These are phyloP conservation scores for Hydra vulgaris DNA, from an alignment of 30 jellyfish, hydroid and myxozoan genomes.

Conservation along the genomic window DNA sequence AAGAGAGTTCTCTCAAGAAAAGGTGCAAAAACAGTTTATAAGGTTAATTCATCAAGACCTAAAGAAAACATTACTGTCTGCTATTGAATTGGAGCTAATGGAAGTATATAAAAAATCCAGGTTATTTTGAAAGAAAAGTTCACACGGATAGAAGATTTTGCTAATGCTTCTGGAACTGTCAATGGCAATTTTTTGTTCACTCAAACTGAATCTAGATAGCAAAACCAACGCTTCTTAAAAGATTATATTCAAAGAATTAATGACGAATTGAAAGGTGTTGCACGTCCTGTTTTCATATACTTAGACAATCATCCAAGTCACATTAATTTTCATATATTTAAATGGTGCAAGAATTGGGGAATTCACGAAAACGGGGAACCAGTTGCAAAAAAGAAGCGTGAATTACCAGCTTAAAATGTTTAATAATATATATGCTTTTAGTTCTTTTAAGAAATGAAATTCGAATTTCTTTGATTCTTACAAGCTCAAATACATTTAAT, in stretches of 20 bases:
- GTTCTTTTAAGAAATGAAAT: too few species aligned
- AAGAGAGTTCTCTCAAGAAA: neutral
- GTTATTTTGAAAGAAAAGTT: neutral
- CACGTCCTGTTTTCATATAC: neutral
- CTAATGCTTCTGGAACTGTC: neutral
- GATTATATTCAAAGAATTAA: neutral
- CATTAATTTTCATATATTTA: too few species aligned
- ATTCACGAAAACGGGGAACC: too few species aligned
- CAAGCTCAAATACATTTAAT: too few species aligned
- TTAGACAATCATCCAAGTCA: neutral
- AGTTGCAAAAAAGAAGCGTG: too few species aligned
- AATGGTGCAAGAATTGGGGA: too few species aligned
- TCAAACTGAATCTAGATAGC: neutral
- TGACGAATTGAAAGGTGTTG: neutral
- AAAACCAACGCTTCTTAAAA: neutral
- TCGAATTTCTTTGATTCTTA: too few species aligned
- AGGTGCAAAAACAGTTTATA: neutral
- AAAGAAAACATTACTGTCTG: neutral
- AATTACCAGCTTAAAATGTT: too few species aligned
- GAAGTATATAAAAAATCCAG: neutral
- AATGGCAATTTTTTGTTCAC: neutral
- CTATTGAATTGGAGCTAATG: neutral
- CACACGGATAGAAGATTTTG: neutral
- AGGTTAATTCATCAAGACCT: neutral
- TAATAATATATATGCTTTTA: too few species aligned